Base-by-base conservation (phyloP, 2,888 invertebrate species). In the Sinohyriopsis cumingii region DNA sequence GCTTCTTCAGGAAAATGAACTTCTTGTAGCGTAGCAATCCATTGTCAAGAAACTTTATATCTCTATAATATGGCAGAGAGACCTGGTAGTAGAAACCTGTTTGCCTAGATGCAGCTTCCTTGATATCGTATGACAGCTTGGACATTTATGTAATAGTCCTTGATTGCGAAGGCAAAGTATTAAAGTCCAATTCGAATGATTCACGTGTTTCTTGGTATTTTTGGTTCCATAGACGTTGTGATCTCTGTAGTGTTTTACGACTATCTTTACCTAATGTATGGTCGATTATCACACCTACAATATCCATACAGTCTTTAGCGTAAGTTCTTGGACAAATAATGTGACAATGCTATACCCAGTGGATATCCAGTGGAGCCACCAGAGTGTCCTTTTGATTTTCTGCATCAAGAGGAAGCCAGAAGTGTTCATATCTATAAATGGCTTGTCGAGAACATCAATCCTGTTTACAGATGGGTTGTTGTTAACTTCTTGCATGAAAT, bases 301-400 rank as follows among this genome's bases (percentile, higher is more conserved):
- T 61, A 1, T 69, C 67, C 54, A 73, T 67, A 65, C 85, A 85
- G 72, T 88, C 89, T 55, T 77, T 76, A 22, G 67, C 71, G 75
- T 89, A 89, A n/a, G 72, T 69, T 9, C 78, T 71, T 6, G 89
- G 89, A 0, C 87, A 81, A 63, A 90, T 75, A 83, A 89, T 83
- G 73, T 90, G 89, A 55, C 89, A 89, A 76, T 91, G 91, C 91
- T 91, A 91, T 12, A 91, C 85, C 91, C 91, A 91, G 70, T 91
- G 90, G n/a, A 91, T 89, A 76, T 91, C 91, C 54, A 91, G 69
- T 7, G 91, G 91, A 4, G 91, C 90, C 24, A 88, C 87, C 33
- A 90, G 75, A 25, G 86, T 84, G 28, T 83, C 75, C 20, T 83
- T 81, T 3, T 68, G 72, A 55, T 82, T 71, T 57, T 81, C 76